These are phyloP conservation scores for Cabera pusaria DNA, from an alignment of 2,888 invertebrate genomes.

Conservation along the genomic window DNA sequence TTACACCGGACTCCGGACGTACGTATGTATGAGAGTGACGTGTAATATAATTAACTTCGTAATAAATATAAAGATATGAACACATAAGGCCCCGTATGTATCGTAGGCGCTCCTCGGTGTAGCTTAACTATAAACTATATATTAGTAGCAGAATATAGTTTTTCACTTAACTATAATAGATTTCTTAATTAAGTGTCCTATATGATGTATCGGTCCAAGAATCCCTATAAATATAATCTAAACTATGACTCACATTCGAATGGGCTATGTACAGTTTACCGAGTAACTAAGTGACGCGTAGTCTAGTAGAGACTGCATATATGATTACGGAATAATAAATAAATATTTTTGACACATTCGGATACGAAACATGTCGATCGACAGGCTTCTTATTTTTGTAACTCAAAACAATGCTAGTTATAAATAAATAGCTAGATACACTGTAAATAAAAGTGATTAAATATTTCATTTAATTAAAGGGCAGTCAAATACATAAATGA, in stretches of 20 bases:
- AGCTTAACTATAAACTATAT: conserved; percentile 11
- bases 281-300: conserved; percentile 1
- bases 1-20: conserved; percentile 27
- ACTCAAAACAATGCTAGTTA: conserved; percentile 22
- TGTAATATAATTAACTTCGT: background rate
- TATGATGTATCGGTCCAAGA: conserved; percentile 20
- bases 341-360: conserved; percentile 30
- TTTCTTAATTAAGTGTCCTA: conserved; percentile 16
- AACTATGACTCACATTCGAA: conserved; percentile 6
- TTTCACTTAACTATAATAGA: conserved; percentile 7
- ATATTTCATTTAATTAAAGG: conserved; percentile 16
- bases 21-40: too few species aligned
- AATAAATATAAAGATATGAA: conserved; percentile 5
- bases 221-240: conserved; percentile 14
- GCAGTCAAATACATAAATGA: conserved; percentile 27
- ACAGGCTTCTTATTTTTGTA: conserved; percentile 34
- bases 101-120: conserved; percentile 8
- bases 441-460: conserved; percentile 21
- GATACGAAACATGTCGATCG: conserved; percentile 11
- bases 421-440: conserved; percentile 16
- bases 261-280: conserved; percentile 24
- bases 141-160: conserved; percentile 15
- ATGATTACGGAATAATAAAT: conserved; percentile 17
- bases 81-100: conserved; percentile 12
- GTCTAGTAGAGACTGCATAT: conserved; percentile 14